A percentile compares a stretch with the other conserved stretches of the same genome.
Conservation (phyloP, 2,888 invertebrate species). For the Apoda limacodes region DNA sequence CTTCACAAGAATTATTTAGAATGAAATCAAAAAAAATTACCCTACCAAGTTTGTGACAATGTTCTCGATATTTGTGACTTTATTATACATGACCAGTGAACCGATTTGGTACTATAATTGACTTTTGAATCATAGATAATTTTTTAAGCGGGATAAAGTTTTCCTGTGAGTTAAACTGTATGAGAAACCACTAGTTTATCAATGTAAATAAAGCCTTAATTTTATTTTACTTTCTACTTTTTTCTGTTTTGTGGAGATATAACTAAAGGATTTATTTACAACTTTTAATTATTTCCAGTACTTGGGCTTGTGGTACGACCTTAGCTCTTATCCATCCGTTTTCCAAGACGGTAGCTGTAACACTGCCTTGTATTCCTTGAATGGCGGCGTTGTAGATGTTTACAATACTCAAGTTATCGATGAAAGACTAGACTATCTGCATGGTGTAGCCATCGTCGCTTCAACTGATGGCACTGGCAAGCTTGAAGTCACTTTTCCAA, state of each 20-base stretch:
- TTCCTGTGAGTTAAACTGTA: too few relatives aligned
- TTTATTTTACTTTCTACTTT: too few relatives aligned
- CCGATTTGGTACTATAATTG: too few relatives aligned
- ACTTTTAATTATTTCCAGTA: constrained; percentile 41
- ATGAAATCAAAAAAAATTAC: too few relatives aligned
- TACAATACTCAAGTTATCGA: constrained; percentile 39
- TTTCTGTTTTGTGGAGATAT: neutral
- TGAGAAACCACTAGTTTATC: too few relatives aligned
- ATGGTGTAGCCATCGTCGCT: constrained; percentile 45
- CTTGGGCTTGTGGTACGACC: constrained; percentile 36
- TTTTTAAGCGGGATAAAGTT: too few relatives aligned
- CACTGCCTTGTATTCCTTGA: constrained; percentile 31
- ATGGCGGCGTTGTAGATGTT: constrained; percentile 25
- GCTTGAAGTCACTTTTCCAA: constrained; percentile 67
- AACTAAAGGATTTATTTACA: neutral
- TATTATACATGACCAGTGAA: too few relatives aligned
- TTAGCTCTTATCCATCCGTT: constrained; percentile 32
- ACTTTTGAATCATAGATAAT: too few relatives aligned
- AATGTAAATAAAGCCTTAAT: too few relatives aligned
- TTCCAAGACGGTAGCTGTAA: constrained; percentile 40
- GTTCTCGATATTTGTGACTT: too few relatives aligned
- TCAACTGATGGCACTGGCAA: constrained; percentile 57
- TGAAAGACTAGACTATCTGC: constrained; percentile 47
- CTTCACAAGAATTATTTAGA: too few relatives aligned
- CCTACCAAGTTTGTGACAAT: too few relatives aligned